Evolutionary conservation across 1,140 invertebrate species (phyloP), one percentile per base, ranked within the genome.

Genomic region (Antheraea mylitta): DNA sequence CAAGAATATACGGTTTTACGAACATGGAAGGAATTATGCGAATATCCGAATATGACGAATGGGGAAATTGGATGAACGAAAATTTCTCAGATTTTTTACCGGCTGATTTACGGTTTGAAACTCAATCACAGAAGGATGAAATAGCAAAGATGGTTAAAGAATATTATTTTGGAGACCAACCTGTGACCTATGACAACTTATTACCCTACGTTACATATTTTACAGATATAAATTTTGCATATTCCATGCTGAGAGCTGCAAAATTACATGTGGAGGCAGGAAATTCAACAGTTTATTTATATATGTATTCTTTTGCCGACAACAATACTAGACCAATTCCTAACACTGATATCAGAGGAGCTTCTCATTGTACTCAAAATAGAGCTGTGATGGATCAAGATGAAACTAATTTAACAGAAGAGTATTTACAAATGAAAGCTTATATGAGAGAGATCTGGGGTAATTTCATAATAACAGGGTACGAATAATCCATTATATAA

Each of bases 21-120:
- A 72, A 77, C 22, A 82, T 83, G 77, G 83, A 89, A 68, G 86
- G 86, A 30, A 66, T 82, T 37, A 64, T 85, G 1, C 71, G 82
- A 16, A 18, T 81, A 13, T n/a, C 18, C 22, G 11, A 72, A 3
- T 85, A 82, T 58, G 67, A 74, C 19, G 13, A 6, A 10, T 82
- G 77, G 79, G 79, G 73, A 67, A 65, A 75, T 13, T 66, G 66
- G 48, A 86, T 86, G 81, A 82, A 86, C 59, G 42, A 22, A 30
- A 72, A 82, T 9, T 81, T 86, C 38, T 75, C 76, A 0, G 68
- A 79, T 11, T 86, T 80, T 70, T 30, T 86, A 65, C 83, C 81
- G 45, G 64, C 64, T 36, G 82, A 86, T 67, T 69, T 86, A 7
- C 10, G 73, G 36, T 86, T 86, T 76, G 59, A 72, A 18, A 75